These are phyloP conservation scores for Crocidura indochinensis DNA, from an alignment of 2,797 vertebrate genomes.

Conservation along the genomic window DNA sequence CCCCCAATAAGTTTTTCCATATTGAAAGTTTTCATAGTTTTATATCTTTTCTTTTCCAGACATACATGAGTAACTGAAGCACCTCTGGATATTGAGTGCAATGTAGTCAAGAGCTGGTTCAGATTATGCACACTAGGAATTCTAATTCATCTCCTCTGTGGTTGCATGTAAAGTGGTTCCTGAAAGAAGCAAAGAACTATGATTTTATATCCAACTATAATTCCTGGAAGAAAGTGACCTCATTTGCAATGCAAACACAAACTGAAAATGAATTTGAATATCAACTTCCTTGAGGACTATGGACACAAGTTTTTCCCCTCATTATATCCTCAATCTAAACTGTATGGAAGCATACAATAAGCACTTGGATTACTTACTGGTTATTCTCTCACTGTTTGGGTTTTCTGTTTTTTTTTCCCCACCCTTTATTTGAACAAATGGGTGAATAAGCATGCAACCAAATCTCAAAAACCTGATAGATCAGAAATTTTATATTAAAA, in stretches of 20 bases:
- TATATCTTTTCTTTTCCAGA: conserved; percentile 28
- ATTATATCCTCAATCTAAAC: background rate
- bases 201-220: conserved; percentile 19
- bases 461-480: conserved; percentile 48
- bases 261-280: conserved; percentile 39
- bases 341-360: background rate
- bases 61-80: background rate
- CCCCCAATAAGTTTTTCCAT: background rate
- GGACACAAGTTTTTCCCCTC: background rate
- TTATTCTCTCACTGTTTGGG: conserved; percentile 13
- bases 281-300: background rate
- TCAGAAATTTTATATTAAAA: conserved; percentile 53
- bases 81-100: conserved; percentile 26
- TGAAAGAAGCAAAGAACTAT: conserved; percentile 55
- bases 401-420: conserved; percentile 1
- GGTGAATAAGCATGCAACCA: conserved; percentile 70
- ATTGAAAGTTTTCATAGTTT: background rate
- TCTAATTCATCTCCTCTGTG: conserved; percentile 12
- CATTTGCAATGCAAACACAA: conserved; percentile 52
- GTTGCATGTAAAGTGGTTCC: conserved; percentile 26
- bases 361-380: conserved; percentile 7
- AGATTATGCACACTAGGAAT: conserved; percentile 50
- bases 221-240: conserved; percentile 52
- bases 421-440: conserved; percentile 56
- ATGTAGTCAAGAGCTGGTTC: conserved; percentile 24